Percentiles rank a stretch among this genome's conserved stretches.
Conservation (phyloP, 1,140 invertebrate genomes). For the Lordiphosa collinella region DNA sequence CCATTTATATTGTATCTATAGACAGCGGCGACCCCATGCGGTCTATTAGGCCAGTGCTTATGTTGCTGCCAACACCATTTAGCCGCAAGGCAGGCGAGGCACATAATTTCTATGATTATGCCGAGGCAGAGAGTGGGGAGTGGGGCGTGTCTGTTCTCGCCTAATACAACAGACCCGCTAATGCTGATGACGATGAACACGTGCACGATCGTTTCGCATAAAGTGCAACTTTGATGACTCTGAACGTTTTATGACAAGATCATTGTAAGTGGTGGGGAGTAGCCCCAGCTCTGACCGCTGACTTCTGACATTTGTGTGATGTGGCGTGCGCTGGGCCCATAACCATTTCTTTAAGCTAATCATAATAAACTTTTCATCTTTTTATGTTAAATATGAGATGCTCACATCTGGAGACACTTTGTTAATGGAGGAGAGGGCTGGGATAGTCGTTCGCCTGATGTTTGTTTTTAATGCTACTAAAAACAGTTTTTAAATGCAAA, state of each 20-base stretch:
- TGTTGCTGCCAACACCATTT: constrained; percentile 62
- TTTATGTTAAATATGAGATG: constrained; percentile 70
- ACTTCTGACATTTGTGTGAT: constrained; percentile 51
- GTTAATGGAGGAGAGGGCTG: constrained; percentile 47
- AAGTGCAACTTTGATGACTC: constrained; percentile 75
- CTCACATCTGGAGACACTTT: constrained; percentile 75
- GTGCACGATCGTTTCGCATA: constrained; percentile 73
- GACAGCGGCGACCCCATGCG: constrained; percentile 45
- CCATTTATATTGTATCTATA: constrained; percentile 19
- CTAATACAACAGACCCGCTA: constrained; percentile 71
- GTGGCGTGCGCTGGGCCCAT: constrained; percentile 66
- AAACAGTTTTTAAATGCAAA: constrained; percentile 76
- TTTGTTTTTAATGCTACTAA: constrained; percentile 75
- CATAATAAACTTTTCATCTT: constrained; percentile 78
- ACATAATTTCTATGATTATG: constrained; percentile 70
- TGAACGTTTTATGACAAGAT: constrained; percentile 77
- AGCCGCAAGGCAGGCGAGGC: constrained; percentile 26
- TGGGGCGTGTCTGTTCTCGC: constrained; percentile 54
- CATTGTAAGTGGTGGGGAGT: constrained; percentile 15
- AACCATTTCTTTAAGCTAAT: constrained; percentile 73
- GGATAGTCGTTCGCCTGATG: constrained; percentile 15
- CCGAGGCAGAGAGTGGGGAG: constrained; percentile 26
- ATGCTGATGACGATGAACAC: constrained; percentile 69
- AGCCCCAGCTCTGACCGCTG: constrained; percentile 25
- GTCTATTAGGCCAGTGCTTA: constrained; percentile 59